phyloP scores from a whole-genome alignment of 2,797 vertebrate species.

The Brachyalestes nurse region DNA sequence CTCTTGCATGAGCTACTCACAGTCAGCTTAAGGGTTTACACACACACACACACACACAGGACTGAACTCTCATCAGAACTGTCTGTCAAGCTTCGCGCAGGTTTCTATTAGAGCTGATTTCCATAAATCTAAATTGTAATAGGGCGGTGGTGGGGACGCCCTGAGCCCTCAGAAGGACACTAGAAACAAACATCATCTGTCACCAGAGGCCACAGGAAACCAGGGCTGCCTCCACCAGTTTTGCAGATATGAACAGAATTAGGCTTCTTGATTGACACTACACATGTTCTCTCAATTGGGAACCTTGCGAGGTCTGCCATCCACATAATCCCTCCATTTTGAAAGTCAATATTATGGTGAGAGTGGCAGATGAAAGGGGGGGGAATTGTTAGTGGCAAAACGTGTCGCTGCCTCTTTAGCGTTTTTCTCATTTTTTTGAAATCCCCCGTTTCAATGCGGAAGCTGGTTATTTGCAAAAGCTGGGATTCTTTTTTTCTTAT shows the following conservation, averaged over 20 bases:
- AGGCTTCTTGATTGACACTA: slow-evolving; percentile 65
- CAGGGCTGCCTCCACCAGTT: slow-evolving; percentile 63
- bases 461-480: slow-evolving; percentile 27
- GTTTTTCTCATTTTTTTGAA: slow-evolving; percentile 15
- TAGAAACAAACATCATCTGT: slow-evolving; percentile 64
- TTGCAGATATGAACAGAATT: slow-evolving; percentile 52
- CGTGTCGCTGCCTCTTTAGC: slow-evolving; percentile 24
- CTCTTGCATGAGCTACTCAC: slow-evolving; percentile 12
- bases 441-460: slow-evolving; percentile 11
- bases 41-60: slow-evolving; percentile 12
- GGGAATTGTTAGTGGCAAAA: slow-evolving; percentile 22
- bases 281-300: slow-evolving; percentile 55
- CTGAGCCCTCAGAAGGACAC: slow-evolving; percentile 58
- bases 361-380: slow-evolving; percentile 42
- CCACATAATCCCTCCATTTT: slow-evolving; percentile 53
- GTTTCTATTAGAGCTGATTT: slow-evolving; percentile 74
- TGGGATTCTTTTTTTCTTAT: slow-evolving; percentile 10
- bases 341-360: slow-evolving; percentile 53
- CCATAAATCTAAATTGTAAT: slow-evolving; percentile 80
- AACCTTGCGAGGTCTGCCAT: slow-evolving; percentile 32
- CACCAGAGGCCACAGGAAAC: slow-evolving; percentile 65
- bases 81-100: slow-evolving; percentile 68
- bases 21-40: slow-evolving; percentile 20
- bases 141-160: slow-evolving; percentile 28
- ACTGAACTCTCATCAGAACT: slow-evolving; percentile 62